Evolutionary conservation across 2,113 vertebrate species (phyloP).

Genomic region (Morphnarchus princeps): DNA sequence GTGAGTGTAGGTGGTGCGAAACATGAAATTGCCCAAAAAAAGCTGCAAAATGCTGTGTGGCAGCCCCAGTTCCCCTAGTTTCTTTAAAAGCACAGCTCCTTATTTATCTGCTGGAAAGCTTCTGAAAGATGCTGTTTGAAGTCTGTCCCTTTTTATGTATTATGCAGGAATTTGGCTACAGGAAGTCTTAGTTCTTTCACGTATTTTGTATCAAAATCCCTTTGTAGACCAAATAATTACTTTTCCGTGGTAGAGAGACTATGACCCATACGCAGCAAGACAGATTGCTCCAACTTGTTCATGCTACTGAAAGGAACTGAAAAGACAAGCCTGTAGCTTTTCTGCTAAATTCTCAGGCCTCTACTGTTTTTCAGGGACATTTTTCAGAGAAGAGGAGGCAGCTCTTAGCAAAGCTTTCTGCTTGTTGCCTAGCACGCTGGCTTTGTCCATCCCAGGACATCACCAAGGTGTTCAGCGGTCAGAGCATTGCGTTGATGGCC

Average conservation of each 20-base stretch:
- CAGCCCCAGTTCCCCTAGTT: not conserved
- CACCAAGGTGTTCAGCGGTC: fast-evolving
- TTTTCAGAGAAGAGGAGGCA: not conserved
- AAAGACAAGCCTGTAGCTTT: not conserved
- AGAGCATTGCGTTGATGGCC: not conserved
- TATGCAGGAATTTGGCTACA: constrained; percentile 42
- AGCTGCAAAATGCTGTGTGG: not conserved
- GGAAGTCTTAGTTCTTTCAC: not conserved
- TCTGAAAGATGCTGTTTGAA: constrained; percentile 12
- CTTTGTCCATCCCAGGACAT: not conserved
- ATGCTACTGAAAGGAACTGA: not conserved
- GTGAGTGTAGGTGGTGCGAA: not conserved
- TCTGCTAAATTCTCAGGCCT: not conserved
- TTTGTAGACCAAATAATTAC: constrained; percentile 11
- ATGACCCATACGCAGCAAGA: not conserved
- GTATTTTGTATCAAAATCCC: constrained; percentile 26
- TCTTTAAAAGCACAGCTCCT: not conserved
- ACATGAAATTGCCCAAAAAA: not conserved
- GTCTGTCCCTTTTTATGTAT: not conserved
- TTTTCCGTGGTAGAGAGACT: not conserved
- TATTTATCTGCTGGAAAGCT: not conserved
- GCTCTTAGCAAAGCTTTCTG: not conserved
- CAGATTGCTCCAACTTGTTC: not conserved
- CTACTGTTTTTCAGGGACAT: not conserved
- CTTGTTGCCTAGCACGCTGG: not conserved